These are phyloP conservation scores for Saccostrea echinata DNA, from an alignment of 1,140 invertebrate genomes.

Conservation along the genomic window DNA sequence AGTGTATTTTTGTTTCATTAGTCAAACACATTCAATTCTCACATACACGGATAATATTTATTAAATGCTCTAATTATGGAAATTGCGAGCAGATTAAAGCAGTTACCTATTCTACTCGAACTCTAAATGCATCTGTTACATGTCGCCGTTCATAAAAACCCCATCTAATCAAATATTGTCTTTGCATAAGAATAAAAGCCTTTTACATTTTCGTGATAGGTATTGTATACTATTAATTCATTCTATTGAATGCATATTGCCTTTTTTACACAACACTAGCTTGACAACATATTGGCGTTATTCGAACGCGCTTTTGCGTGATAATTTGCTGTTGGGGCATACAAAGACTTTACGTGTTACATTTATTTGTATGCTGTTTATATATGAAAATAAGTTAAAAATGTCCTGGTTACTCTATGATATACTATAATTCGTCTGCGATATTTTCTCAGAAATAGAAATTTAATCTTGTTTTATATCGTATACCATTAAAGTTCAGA, in stretches of 20 bases:
- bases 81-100: background rate
- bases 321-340: background rate
- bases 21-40: too few relatives aligned
- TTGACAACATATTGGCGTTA: conserved; percentile 27
- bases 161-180: conserved; percentile 28
- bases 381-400: too few relatives aligned
- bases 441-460: too few relatives aligned
- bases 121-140: conserved; percentile 12
- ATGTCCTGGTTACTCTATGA: too few relatives aligned
- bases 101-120: background rate
- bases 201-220: background rate
- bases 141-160: background rate
- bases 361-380: background rate
- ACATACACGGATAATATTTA: too few relatives aligned
- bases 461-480: too few relatives aligned
- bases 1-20: too few relatives aligned
- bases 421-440: too few relatives aligned
- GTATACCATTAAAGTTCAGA: too few relatives aligned
- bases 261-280: background rate
- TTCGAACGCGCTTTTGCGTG: background rate
- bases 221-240: background rate
- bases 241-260: conserved; percentile 14
- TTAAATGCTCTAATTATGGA: background rate
- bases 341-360: background rate
- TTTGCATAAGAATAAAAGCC: conserved; percentile 1